Percentiles rank a stretch among this genome's conserved stretches.
Evolutionary conservation across 2,888 invertebrate genomes (phyloP).

Genomic region (Mesochorus sp.): DNA sequence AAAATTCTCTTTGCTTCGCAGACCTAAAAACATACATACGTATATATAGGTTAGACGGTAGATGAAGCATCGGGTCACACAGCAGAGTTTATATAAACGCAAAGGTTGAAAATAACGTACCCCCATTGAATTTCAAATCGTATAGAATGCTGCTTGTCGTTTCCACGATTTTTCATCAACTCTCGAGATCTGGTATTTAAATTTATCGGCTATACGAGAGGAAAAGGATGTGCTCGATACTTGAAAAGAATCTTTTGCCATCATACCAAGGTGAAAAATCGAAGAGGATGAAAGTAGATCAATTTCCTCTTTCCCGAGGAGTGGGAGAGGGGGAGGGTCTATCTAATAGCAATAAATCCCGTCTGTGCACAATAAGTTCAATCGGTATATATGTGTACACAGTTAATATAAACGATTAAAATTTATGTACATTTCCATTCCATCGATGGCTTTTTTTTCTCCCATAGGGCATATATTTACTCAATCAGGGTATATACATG

Average conservation of each 20-base stretch:
- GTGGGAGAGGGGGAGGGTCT: neutral
- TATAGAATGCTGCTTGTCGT: conserved; percentile 60
- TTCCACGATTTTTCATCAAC: conserved; percentile 62
- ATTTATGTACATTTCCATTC: neutral
- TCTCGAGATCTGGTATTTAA: conserved; percentile 64
- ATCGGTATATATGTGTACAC: neutral
- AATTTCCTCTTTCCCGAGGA: conserved; percentile 28
- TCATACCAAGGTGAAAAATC: conserved; percentile 43
- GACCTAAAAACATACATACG: conserved; percentile 19
- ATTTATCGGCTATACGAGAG: conserved; percentile 51
- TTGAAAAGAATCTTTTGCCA: conserved; percentile 55
- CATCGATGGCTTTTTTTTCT: neutral
- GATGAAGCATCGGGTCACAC: conserved; percentile 8
- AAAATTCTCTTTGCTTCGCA: conserved; percentile 29
- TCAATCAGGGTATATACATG: neutral
- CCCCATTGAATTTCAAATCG: conserved; percentile 61
- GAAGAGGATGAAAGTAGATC: conserved; percentile 46
- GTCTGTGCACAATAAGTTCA: conserved; percentile 6
- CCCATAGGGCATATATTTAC: neutral
- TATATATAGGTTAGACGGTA: neutral
- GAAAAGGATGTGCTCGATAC: conserved; percentile 33
- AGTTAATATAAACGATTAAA: conserved; percentile 17
- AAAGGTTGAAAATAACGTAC: conserved; percentile 47
- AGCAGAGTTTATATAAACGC: conserved; percentile 37
- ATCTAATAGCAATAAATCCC: conserved; percentile 40